Conservation (phyloP, 2,113 vertebrate species). For the Rhabdornis inornatus region DNA sequence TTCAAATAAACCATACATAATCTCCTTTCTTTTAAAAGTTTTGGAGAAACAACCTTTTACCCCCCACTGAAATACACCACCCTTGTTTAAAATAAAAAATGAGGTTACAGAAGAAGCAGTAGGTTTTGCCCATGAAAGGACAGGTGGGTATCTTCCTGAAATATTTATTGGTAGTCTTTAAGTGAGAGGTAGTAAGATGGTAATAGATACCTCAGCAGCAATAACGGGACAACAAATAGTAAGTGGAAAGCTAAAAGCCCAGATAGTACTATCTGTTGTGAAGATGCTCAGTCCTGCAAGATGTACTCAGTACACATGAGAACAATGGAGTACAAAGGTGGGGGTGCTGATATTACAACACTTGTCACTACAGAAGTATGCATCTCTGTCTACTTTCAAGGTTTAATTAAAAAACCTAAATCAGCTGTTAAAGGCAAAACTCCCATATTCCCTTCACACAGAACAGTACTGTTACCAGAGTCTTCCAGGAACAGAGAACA, state of each 20-base stretch:
- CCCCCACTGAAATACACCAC: not conserved
- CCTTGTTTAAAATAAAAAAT: not conserved
- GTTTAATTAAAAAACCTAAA: not conserved
- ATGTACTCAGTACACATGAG: not conserved
- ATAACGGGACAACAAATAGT: not conserved
- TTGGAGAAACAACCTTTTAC: not conserved
- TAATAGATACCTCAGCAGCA: not conserved
- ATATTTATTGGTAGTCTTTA: not conserved
- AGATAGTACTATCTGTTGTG: not conserved
- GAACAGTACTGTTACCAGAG: not conserved
- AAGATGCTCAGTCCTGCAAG: not conserved
- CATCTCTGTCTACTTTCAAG: not conserved
- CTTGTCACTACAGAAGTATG: not conserved
- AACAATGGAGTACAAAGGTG: accelerated
- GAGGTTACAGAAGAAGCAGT: not conserved
- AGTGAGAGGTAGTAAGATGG: not conserved
- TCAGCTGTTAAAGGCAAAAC: not conserved
- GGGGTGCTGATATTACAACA: not conserved
- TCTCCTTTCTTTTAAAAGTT: not conserved
- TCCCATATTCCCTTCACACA: not conserved
- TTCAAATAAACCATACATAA: not conserved
- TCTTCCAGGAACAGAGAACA: not conserved
- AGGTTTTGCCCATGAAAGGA: not conserved
- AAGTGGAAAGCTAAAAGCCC: not conserved
- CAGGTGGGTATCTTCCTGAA: not conserved